Base-by-base conservation (phyloP, 2,888 invertebrate genomes). In the Drosophila pegasa region DNA sequence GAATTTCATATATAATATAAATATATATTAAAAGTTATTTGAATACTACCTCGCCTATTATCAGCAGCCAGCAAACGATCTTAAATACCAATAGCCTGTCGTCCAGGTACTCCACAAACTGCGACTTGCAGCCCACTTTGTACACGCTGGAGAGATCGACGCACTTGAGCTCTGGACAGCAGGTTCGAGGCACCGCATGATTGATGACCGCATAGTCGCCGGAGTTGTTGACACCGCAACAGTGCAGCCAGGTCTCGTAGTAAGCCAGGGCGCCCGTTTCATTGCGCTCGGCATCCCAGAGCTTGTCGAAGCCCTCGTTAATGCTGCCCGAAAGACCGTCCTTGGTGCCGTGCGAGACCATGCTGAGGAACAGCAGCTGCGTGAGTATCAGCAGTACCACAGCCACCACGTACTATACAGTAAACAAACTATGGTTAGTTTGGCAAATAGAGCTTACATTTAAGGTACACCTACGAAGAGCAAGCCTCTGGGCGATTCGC, bases 241-340 rank as follows among this genome's bases (percentile, higher is more conserved):
- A 90, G 10, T 91, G 90, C 16, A 82, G 37, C 82, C 90, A 90
- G 63, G 77, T 77, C 69, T 90, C 91, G 41, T 90, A 90, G 69
- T 82, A 90, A 6, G 76, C 80, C 66, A 90, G 65, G 10, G 90
- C 88, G 1, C 90, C 90, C 0, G 86, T 80, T 38, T 78, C 70
- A 10, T 84, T 82, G 10, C 77, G 58, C 37, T 90, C 91, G 7
- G 67, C 66, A 18, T 85, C 72, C 90, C 90, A 90, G 18, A 90
- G 60, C 20, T 71, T 56, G 10, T 91, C 89, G 27, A 90, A 90
- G 18, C 90, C 90, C 16, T 79, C 78, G 20, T 87, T 81, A 8
- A 90, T 87, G 66, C 91, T 90, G 43, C 89, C 90, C 47, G 90
- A 80, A 9, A 90, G 72, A 40, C 90, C 90, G 61, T 90, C 90